Evolutionary conservation across 1,140 invertebrate species (phyloP).

Genomic region (Tetragnatha versicolor): DNA sequence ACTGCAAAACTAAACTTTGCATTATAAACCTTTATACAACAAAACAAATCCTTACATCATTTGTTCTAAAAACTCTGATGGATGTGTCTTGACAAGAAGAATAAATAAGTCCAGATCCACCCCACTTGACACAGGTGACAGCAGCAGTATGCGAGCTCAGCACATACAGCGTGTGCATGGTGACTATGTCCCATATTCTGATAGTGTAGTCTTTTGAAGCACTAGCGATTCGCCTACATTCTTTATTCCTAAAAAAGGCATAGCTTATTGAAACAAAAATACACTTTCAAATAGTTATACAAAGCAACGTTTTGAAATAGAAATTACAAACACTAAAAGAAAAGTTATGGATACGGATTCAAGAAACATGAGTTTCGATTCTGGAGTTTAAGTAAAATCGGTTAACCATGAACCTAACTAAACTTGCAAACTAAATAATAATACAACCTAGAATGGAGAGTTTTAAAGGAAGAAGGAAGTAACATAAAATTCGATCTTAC

Average conservation of each 20-base stretch:
- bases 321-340: too few species aligned
- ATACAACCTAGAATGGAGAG: too few species aligned
- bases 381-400: too few species aligned
- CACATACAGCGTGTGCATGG: slow-evolving; percentile 71
- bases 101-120: slow-evolving; percentile 91
- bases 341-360: too few species aligned
- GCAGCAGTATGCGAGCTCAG: slow-evolving; percentile 83
- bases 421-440: too few species aligned
- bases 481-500: slow-evolving; percentile 63
- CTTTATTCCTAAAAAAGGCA: too few species aligned
- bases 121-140: slow-evolving; percentile 95
- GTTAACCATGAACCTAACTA: too few species aligned
- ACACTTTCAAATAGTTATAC: too few species aligned
- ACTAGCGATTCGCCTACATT: slow-evolving; percentile 84
- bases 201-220: slow-evolving; percentile 93
- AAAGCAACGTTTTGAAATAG: too few species aligned
- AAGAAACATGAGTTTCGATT: too few species aligned
- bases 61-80: slow-evolving; percentile 96
- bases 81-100: slow-evolving; percentile 93
- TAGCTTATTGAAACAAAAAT: too few species aligned
- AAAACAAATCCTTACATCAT: slow-evolving; percentile 72
- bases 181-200: slow-evolving; percentile 92
- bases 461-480: background rate
- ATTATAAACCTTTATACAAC: background rate
- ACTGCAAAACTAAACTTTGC: background rate